A percentile compares a stretch with the other conserved stretches of the same genome.
Conservation (phyloP, 2,113 vertebrate species). For the Austrofundulus limnaeus region DNA sequence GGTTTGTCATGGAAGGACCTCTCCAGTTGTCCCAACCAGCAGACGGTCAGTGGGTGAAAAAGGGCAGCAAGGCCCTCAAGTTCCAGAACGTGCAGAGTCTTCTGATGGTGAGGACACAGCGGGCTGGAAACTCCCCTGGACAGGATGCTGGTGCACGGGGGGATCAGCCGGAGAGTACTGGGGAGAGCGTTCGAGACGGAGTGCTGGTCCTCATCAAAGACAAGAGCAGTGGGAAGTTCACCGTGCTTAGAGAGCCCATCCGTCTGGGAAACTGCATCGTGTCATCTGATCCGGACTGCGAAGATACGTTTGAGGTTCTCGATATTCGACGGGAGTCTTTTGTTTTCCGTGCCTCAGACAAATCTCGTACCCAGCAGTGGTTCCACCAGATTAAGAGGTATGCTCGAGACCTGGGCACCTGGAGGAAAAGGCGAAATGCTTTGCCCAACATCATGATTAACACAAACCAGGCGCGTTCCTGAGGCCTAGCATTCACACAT, state of each 20-base stretch:
- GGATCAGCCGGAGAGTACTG: constrained; percentile 43
- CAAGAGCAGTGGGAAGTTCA: constrained; percentile 89
- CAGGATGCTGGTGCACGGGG: constrained; percentile 29
- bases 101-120: constrained; percentile 85
- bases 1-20: constrained; percentile 89
- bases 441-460: constrained; percentile 95
- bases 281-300: constrained; percentile 85
- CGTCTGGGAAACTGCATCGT: constrained; percentile 88
- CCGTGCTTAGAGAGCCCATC: constrained; percentile 88
- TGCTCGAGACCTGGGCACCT: constrained; percentile 84
- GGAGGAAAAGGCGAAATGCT: constrained; percentile 89
- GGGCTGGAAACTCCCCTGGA: constrained; percentile 48
- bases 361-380: constrained; percentile 89
- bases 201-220: constrained; percentile 90
- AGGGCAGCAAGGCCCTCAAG: constrained; percentile 90
- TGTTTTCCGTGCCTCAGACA: constrained; percentile 87
- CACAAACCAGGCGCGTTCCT: constrained; percentile 85
- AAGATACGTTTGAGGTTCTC: constrained; percentile 90
- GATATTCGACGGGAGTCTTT: constrained; percentile 89
- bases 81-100: constrained; percentile 91
- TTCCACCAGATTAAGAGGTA: constrained; percentile 86
- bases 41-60: constrained; percentile 89
- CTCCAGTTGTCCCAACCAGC: constrained; percentile 88
- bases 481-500: constrained; percentile 53
- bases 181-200: constrained; percentile 80